phyloP scores from a whole-genome alignment of 2,113 vertebrate species.

The Quiscalus mexicanus region DNA sequence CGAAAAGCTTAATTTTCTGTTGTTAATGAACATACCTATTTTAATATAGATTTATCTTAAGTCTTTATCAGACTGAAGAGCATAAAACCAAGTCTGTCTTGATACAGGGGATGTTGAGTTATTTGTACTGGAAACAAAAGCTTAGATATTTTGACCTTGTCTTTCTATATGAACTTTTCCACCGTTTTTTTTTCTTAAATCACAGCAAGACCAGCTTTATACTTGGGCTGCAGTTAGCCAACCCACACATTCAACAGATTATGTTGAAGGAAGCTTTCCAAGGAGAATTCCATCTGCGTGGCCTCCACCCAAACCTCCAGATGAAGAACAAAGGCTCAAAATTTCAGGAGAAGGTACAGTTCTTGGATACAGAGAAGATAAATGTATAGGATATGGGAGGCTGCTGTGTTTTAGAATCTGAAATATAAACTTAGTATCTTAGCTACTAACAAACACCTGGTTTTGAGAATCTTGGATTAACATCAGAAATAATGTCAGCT shows the following conservation, averaged over 20 bases:
- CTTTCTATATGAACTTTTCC: background rate
- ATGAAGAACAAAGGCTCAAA: constrained; percentile 67
- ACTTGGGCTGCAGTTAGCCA: constrained; percentile 95
- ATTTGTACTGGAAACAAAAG: background rate
- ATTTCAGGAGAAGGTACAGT: constrained; percentile 80
- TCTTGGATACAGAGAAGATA: background rate
- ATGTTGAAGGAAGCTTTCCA: constrained; percentile 82
- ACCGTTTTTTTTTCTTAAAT: background rate
- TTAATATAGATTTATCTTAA: background rate
- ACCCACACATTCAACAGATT: constrained; percentile 86
- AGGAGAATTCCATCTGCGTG: constrained; percentile 77
- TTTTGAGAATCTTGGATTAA: constrained; percentile 13
- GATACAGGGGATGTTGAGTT: background rate
- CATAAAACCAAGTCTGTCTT: background rate
- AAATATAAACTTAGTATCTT: background rate
- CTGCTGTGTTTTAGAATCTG: background rate
- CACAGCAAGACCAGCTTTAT: constrained; percentile 92
- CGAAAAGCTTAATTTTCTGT: background rate
- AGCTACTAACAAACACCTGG: background rate
- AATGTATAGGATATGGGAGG: background rate
- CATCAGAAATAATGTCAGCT: background rate
- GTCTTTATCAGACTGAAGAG: background rate
- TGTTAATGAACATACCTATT: background rate
- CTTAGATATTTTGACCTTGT: background rate
- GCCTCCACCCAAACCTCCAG: constrained; percentile 69